Conservation (phyloP, 1,140 invertebrate species). For the Bombyx mandarina region DNA sequence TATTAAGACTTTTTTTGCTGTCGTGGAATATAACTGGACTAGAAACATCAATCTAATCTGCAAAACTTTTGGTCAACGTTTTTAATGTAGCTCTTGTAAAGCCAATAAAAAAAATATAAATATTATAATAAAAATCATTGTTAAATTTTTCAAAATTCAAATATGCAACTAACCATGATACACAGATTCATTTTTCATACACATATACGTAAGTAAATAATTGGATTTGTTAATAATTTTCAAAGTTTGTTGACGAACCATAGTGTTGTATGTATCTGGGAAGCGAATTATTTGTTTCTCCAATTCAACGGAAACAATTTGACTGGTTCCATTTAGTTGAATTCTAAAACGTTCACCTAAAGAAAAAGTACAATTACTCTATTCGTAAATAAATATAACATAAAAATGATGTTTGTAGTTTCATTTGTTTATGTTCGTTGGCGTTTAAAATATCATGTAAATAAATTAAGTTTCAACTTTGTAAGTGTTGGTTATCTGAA, state of each 20-base stretch:
- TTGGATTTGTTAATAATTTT: slow-evolving; percentile 57
- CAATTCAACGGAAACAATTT: slow-evolving; percentile 37
- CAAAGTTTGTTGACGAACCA: slow-evolving; percentile 46
- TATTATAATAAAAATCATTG: neutral
- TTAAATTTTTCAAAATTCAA: neutral
- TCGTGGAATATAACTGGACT: no score
- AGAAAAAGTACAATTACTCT: neutral
- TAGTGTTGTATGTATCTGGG: slow-evolving; percentile 50
- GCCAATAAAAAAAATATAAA: neutral
- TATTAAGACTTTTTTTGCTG: no score
- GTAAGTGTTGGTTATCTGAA: no score
- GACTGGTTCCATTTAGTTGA: slow-evolving; percentile 30
- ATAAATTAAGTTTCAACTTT: no score
- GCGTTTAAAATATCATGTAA: no score
- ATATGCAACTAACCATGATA: slow-evolving; percentile 31
- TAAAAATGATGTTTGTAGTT: no score
- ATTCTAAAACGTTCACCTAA: slow-evolving; percentile 51
- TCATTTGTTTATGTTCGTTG: no score
- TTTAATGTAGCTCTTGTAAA: no score
- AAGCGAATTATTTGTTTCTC: slow-evolving; percentile 54
- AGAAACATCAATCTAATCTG: no score
- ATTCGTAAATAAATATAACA: no score
- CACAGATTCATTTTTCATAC: slow-evolving; percentile 56
- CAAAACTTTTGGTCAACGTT: no score
- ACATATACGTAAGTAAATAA: slow-evolving; percentile 45